Evolutionary conservation across 2,888 invertebrate species (phyloP), one percentile per base, ranked within the genome.

Genomic region (Dendrolimus pini): DNA sequence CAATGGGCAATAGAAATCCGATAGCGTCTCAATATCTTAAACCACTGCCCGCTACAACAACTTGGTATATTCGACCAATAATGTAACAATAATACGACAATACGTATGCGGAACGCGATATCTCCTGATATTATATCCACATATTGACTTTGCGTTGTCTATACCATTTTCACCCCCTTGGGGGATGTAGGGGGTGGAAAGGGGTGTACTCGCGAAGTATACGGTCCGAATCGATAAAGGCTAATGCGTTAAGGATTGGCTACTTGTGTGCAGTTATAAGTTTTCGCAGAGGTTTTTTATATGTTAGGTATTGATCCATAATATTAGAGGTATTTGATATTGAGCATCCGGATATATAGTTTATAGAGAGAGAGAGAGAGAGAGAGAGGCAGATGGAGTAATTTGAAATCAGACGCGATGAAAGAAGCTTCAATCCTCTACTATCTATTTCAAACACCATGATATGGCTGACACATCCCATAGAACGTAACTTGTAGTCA

Each of bases 61-160:
- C 70, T 69, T 9, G 12, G 47, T 10, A 73, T 77, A 75, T 75
- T 69, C 66, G 70, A 64, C 59, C 75, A 79, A 80, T 81, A 79
- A 78, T 69, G 74, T 67, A 67, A 71, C 80, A 78, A 82, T 88
- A 87, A 88, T 84, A 69, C 65, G 62, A 59, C 80, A 71, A 81
- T 90, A 79, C 80, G 82, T 89, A 89, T 89, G 85, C 85, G 78
- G 76, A 66, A 60, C 70, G 80, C 82, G 80, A 75, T 68, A 74
- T 72, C 80, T 83, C 86, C 86, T 89, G 88, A 87, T 86, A 87
- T 90, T 86, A 87, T 89, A 83, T 84, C 88, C 87, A 82, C 89
- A 89, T 89, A 89, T 88, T 85, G 87, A 87, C 83, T 85, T 82
- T 79, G 78, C 83, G 78, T 78, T 83, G 85, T 82, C 83, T 84